Percentiles rank a stretch among this genome's conserved stretches.
phyloP scores from a whole-genome alignment of 2,888 invertebrate genomes.

The Mythimna impura region DNA sequence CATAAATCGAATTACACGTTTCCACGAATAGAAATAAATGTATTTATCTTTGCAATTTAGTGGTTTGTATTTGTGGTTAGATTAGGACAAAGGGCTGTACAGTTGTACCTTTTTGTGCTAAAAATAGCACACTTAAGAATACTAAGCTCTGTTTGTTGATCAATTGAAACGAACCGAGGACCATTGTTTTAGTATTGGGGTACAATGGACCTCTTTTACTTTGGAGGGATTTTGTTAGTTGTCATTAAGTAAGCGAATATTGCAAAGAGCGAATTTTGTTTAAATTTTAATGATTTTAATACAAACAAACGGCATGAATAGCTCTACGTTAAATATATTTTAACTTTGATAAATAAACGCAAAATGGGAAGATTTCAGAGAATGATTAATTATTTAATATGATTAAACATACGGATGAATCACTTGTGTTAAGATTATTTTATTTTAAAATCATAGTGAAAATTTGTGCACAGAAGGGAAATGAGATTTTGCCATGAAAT shows the following conservation, averaged over 20 bases:
- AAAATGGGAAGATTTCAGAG: constrained; percentile 1
- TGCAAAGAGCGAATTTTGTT: no score
- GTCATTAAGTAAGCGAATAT: background rate
- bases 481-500: background rate
- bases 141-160: background rate
- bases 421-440: background rate
- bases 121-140: background rate
- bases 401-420: background rate
- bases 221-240: background rate
- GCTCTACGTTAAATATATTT: background rate
- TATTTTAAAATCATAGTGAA: background rate
- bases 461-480: background rate
- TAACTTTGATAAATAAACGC: background rate
- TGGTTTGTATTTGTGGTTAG: constrained; percentile 9
- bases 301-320: background rate
- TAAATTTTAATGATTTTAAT: background rate
- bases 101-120: background rate
- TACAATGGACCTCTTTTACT: background rate
- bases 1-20: constrained; percentile 1
- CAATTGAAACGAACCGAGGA: background rate
- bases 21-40: background rate
- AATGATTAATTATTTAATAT: background rate
- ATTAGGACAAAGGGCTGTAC: constrained; percentile 17
- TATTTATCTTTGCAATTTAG: background rate
- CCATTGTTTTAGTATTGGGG: background rate